Conservation (phyloP, 2,797 vertebrate genomes). For the Lepidocolaptes lacrymiger region DNA sequence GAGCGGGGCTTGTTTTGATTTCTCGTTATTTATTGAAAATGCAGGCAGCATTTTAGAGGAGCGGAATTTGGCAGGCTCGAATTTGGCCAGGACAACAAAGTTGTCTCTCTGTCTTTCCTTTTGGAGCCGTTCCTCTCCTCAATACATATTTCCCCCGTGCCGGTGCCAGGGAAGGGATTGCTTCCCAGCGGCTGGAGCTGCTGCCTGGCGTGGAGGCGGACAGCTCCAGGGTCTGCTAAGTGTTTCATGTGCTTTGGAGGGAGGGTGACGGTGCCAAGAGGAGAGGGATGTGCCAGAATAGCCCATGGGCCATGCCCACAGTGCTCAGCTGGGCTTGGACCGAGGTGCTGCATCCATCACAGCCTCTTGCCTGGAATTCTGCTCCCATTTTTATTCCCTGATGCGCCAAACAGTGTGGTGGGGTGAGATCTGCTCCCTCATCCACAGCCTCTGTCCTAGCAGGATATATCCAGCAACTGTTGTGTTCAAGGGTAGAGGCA, state of each 20-base stretch:
- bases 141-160: neutral
- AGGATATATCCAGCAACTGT: neutral
- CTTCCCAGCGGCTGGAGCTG: conserved; percentile 1
- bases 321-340: neutral
- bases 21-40: conserved; percentile 48
- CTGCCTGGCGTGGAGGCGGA: conserved; percentile 21
- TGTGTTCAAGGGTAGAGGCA: neutral
- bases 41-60: conserved; percentile 39
- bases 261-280: neutral
- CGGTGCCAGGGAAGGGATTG: conserved; percentile 25
- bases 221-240: neutral
- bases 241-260: neutral
- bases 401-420: rapidly evolving
- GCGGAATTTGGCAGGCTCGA: conserved; percentile 29
- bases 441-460: neutral
- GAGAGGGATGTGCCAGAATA: neutral
- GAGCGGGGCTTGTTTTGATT: neutral
- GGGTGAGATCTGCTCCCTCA: neutral
- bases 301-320: neutral
- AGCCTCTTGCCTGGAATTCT: neutral
- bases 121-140: conserved; percentile 19
- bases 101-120: conserved; percentile 56
- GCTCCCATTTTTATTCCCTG: neutral
- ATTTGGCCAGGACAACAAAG: conserved; percentile 60
- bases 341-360: neutral